Evolutionary conservation across 64 coral and sea anemone species (phyloP), one percentile per base, ranked within the genome.

Genomic region (Pachyseris speciosa): DNA sequence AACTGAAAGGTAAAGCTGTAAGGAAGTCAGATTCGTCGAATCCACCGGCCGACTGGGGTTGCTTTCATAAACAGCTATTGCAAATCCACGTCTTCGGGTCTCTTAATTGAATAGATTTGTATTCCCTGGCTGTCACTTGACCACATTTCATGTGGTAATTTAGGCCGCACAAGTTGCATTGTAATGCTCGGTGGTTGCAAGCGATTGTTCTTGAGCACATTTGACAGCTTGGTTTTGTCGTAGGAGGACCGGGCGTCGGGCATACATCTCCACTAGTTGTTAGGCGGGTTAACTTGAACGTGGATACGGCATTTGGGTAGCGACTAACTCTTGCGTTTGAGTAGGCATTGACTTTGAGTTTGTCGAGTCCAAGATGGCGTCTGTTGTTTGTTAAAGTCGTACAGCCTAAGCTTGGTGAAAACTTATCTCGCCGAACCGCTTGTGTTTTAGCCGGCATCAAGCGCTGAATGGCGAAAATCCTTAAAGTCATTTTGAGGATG

Each of bases 71-170:
- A 37, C 48, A 55, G 20, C 22, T 31, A 25, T 22, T 8, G 42
- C 72, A 89, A 41, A 26, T 43, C 60, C 74, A 70, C 15, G 38
- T 22, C 11, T 47, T 90, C 43, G 19, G 60, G 27, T 90, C 61
- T n/a, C 42, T 68, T 79, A 17, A 67, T 80, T 90, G 74, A 67
- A 80, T 68, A 45, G 22, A 36, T 40, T 89, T 89, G 26, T 65
- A 79, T 39, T 65, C n/a, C 24, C 7, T 67, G 22, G 86, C 33
- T 31, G 48, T 58, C 33, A 91, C 42, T 19, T 80, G 63, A 15
- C 74, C 75, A 34, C 75, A 90, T 47, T 80, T 81, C 32, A 83
- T 83, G 42, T 91, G 78, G 9, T 83, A 64, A 26, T 83, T 83
- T 24, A 83, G 44, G 22, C 89, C 50, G 28, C 78, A 91, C 36